These are phyloP conservation scores for Drosophila anomelani DNA, from an alignment of 2,888 invertebrate species.

Conservation along the genomic window DNA sequence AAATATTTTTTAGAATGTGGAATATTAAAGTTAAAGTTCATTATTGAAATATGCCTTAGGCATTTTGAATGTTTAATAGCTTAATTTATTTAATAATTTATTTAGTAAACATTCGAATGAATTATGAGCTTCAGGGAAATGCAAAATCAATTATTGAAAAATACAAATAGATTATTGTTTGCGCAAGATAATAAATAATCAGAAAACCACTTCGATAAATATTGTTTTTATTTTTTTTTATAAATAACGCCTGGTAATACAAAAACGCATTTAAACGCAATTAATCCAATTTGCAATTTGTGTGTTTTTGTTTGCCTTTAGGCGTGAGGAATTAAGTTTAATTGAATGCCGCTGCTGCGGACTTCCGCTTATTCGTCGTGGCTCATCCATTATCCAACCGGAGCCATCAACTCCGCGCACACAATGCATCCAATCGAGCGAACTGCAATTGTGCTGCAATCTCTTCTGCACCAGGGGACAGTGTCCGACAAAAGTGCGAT, in stretches of 20 bases:
- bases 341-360: constrained; percentile 29
- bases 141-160: constrained; percentile 2
- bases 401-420: constrained; percentile 50
- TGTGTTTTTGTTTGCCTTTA: constrained; percentile 21
- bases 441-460: constrained; percentile 42
- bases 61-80: background rate
- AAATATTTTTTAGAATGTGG: too few species aligned
- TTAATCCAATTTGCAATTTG: constrained; percentile 29
- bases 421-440: constrained; percentile 69
- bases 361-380: constrained; percentile 63
- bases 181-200: constrained; percentile 5
- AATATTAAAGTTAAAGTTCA: too few species aligned
- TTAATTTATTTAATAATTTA: background rate
- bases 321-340: constrained; percentile 36
- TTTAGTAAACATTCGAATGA: background rate
- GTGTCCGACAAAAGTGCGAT: constrained; percentile 15
- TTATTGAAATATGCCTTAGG: too few species aligned
- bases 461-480: constrained; percentile 17
- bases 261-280: constrained; percentile 18
- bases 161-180: background rate
- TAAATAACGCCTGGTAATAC: background rate
- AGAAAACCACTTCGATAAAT: constrained; percentile 3
- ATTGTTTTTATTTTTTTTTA: too few species aligned
- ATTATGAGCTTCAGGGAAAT: background rate
- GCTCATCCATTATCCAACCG: constrained; percentile 40